Evolutionary conservation across 2,888 invertebrate species (phyloP).

Genomic region (Palloptera scutellata): DNA sequence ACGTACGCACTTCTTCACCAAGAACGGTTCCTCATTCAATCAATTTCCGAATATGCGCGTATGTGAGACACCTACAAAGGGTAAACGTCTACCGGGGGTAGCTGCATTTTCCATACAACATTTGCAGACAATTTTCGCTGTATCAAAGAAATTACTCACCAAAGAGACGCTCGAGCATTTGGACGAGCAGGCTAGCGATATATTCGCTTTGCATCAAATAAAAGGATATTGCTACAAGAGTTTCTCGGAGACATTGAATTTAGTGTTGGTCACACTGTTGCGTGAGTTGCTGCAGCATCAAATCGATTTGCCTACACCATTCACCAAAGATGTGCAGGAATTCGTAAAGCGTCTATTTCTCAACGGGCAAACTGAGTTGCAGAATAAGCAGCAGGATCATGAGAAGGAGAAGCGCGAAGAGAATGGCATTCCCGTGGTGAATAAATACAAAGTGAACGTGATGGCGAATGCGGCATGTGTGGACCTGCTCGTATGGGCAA

Average conservation of each 20-base stretch:
- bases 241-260: conserved; percentile 92
- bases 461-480: conserved; percentile 98
- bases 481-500: conserved; percentile 97
- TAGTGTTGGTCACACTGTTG: conserved; percentile 91
- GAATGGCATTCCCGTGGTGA: conserved; percentile 75
- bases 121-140: conserved; percentile 78
- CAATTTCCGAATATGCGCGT: conserved; percentile 85
- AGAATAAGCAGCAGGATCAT: conserved; percentile 85
- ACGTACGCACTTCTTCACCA: conserved; percentile 86
- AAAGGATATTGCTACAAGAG: conserved; percentile 91
- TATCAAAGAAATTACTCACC: conserved; percentile 85
- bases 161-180: conserved; percentile 83
- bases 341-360: conserved; percentile 89
- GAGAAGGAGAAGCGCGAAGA: conserved; percentile 84
- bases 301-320: conserved; percentile 85
- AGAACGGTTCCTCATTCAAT: conserved; percentile 92
- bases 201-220: conserved; percentile 76
- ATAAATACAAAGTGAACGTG: conserved; percentile 93
- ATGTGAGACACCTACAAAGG: conserved; percentile 75
- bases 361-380: conserved; percentile 92
- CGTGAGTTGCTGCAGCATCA: conserved; percentile 91
- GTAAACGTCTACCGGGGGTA: conserved; percentile 62
- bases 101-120: conserved; percentile 71
- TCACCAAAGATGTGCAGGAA: conserved; percentile 92
- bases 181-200: conserved; percentile 84